These are phyloP conservation scores for Calliphora vicina DNA, from an alignment of 1,140 invertebrate genomes.

Conservation along the genomic window DNA sequence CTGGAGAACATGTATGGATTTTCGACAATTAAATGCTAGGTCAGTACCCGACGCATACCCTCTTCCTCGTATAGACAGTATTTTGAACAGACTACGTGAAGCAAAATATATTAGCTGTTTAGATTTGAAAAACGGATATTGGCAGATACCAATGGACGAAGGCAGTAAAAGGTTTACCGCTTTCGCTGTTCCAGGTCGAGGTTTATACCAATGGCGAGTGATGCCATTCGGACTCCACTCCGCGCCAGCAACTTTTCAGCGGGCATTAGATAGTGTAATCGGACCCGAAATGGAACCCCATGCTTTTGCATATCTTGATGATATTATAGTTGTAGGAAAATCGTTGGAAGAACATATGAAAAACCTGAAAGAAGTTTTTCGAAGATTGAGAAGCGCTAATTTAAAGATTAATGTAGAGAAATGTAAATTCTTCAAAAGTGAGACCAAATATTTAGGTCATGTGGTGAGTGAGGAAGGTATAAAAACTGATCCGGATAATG, in stretches of 20 bases:
- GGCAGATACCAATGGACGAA: too few species aligned
- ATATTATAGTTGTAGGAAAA: background rate
- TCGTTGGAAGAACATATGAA: too few species aligned
- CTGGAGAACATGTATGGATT: background rate
- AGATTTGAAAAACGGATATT: too few species aligned
- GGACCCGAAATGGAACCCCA: background rate
- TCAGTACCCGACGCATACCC: background rate
- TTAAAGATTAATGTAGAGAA: conserved; percentile 49
- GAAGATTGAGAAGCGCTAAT: conserved; percentile 39
- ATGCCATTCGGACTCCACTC: conserved; percentile 29
- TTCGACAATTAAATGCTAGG: background rate
- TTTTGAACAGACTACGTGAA: background rate
- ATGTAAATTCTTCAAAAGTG: conserved; percentile 44
- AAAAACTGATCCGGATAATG: conserved; percentile 34
- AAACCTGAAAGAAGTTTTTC: conserved; percentile 38
- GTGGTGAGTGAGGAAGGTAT: conserved; percentile 5
- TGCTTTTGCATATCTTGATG: conserved; percentile 45
- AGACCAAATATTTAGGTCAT: conserved; percentile 46
- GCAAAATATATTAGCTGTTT: too few species aligned
- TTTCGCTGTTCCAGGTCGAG: background rate
- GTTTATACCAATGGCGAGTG: background rate
- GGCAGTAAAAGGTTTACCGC: too few species aligned
- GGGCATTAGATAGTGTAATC: background rate
- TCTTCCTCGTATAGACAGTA: background rate
- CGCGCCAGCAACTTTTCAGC: background rate